Percentiles rank a stretch among this genome's conserved stretches.
These are phyloP conservation scores for Achatina immaculata DNA, from an alignment of 1,140 invertebrate species.

Conservation along the genomic window DNA sequence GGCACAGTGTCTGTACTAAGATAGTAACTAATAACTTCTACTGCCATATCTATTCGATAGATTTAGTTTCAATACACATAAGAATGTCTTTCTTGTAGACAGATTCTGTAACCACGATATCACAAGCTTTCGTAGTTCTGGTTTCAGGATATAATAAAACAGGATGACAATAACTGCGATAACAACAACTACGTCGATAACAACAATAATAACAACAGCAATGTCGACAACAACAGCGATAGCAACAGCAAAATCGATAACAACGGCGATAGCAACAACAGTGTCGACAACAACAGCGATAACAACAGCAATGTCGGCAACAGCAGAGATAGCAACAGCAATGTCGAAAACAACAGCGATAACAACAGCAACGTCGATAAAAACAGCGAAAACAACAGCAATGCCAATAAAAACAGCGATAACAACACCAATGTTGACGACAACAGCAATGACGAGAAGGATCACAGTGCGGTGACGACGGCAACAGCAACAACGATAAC, in stretches of 20 bases:
- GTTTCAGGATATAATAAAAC: too few relatives aligned
- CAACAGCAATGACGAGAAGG: slow-evolving; percentile 5
- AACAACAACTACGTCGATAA: background rate
- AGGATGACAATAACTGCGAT: background rate
- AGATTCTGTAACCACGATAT: too few relatives aligned
- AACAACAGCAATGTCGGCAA: slow-evolving; percentile 2
- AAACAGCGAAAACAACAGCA: background rate
- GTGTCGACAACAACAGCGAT: background rate
- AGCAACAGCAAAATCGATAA: background rate
- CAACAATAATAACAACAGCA: background rate
- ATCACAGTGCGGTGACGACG: background rate
- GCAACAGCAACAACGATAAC: slow-evolving; percentile 26
- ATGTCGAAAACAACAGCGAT: background rate
- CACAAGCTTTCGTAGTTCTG: too few relatives aligned
- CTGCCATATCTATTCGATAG: too few relatives aligned
- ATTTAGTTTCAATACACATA: too few relatives aligned
- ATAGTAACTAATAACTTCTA: too few relatives aligned
- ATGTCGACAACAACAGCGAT: background rate
- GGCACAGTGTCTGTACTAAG: too few relatives aligned
- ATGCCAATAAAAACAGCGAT: background rate
- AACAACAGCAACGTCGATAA: background rate
- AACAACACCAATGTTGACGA: background rate
- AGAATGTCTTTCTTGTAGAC: too few relatives aligned
- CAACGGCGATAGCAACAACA: background rate
- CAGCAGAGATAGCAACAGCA: background rate